Conservation (phyloP, 2,888 invertebrate species). For the Abscondita cerata region DNA sequence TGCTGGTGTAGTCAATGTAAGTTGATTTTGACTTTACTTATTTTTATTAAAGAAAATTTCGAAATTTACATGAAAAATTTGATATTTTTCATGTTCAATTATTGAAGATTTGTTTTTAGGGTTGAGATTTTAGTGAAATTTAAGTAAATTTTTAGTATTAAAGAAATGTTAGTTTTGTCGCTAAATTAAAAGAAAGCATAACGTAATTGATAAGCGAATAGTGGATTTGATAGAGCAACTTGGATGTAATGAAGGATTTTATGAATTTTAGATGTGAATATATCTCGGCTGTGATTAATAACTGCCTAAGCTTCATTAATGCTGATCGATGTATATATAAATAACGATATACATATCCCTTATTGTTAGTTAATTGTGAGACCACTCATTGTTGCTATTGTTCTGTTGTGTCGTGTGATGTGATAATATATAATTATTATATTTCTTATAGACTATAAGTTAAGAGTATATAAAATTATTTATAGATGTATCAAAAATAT, state of each 20-base stretch:
- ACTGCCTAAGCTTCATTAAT: slow-evolving; percentile 53
- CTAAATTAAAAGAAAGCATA: background rate
- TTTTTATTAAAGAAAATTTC: background rate
- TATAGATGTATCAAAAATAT: slow-evolving; percentile 34
- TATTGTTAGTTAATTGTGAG: slow-evolving; percentile 57
- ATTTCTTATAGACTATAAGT: slow-evolving; percentile 58
- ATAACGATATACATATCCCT: slow-evolving; percentile 62
- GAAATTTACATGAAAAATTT: slow-evolving; percentile 3
- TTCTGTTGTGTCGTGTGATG: slow-evolving; percentile 60
- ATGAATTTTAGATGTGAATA: slow-evolving; percentile 50
- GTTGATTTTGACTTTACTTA: background rate
- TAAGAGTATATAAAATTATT: slow-evolving; percentile 52
- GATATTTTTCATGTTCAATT: background rate
- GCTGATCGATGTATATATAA: slow-evolving; percentile 41
- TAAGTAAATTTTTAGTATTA: slow-evolving; percentile 1
- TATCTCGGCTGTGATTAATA: slow-evolving; percentile 59
- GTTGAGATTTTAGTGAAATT: background rate
- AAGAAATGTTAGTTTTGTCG: slow-evolving; percentile 1
- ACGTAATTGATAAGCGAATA: background rate
- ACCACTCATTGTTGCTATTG: slow-evolving; percentile 60
- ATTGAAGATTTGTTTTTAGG: background rate
- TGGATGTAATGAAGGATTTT: slow-evolving; percentile 38
- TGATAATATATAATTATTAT: slow-evolving; percentile 58
- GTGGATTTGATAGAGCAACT: slow-evolving; percentile 16
- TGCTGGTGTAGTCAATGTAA: slow-evolving; percentile 1